Evolutionary conservation across 2,797 vertebrate genomes (phyloP).

Genomic region (Coccyzus lansbergi): DNA sequence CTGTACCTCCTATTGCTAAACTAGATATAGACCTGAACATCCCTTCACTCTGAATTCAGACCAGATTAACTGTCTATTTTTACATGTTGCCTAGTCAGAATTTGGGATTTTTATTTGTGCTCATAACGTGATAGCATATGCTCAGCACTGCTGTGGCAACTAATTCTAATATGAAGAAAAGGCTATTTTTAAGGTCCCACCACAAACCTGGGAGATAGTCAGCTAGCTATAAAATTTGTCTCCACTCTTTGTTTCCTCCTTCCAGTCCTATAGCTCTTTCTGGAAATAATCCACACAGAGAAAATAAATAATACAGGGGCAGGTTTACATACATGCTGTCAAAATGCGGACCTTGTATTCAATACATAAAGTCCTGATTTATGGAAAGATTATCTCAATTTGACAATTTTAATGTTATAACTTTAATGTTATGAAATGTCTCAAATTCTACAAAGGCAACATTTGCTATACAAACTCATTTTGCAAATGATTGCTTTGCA

Average conservation of each 20-base stretch:
- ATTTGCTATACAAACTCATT: background rate
- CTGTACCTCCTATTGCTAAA: background rate
- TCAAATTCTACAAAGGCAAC: background rate
- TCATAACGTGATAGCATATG: background rate
- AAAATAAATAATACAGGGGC: background rate
- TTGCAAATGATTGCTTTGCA: background rate
- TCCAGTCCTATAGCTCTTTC: background rate
- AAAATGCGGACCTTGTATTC: background rate
- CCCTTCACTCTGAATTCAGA: background rate
- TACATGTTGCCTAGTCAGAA: background rate
- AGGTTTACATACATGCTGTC: background rate
- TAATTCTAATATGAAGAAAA: background rate
- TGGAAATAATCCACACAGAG: background rate
- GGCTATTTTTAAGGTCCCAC: background rate
- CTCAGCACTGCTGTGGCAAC: background rate
- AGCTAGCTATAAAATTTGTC: background rate
- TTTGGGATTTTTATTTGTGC: background rate
- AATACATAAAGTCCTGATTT: background rate
- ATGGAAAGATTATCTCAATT: background rate
- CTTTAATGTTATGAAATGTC: background rate
- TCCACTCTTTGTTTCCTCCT: background rate
- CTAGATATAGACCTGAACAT: background rate
- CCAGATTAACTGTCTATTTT: background rate
- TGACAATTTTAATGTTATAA: background rate
- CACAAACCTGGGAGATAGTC: background rate